These are phyloP conservation scores for Zaprionus vittiger DNA, from an alignment of 1,140 invertebrate genomes.

Conservation along the genomic window DNA sequence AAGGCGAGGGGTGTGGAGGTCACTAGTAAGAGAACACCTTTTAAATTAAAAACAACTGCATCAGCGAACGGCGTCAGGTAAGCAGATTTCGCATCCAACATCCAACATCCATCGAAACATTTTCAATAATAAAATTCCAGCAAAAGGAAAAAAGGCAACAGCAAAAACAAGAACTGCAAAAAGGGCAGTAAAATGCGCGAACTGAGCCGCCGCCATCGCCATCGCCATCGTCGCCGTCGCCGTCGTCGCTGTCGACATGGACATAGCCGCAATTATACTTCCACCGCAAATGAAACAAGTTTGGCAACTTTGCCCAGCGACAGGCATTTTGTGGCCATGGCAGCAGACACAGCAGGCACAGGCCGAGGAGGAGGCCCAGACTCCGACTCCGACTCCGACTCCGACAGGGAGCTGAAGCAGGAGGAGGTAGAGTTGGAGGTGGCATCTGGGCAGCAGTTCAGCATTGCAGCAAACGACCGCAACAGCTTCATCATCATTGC, in stretches of 20 bases:
- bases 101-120: slow-evolving; percentile 61
- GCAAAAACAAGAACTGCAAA: slow-evolving; percentile 31
- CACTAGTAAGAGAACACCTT: slow-evolving; percentile 7
- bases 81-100: slow-evolving; percentile 33
- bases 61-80: slow-evolving; percentile 20
- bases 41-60: slow-evolving; percentile 26
- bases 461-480: slow-evolving; percentile 66
- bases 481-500: slow-evolving; percentile 76
- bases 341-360: slow-evolving; percentile 6
- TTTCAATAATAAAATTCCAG: slow-evolving; percentile 81
- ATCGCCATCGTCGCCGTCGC: slow-evolving; percentile 29
- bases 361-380: slow-evolving; percentile 16
- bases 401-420: background rate
- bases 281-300: slow-evolving; percentile 81
- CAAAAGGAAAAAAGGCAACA: background rate
- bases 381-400: background rate
- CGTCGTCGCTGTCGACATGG: slow-evolving; percentile 28
- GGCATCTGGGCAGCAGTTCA: slow-evolving; percentile 1
- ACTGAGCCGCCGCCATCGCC: slow-evolving; percentile 10
- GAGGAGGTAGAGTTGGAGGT: background rate
- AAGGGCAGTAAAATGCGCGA: slow-evolving; percentile 51
- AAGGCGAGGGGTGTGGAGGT: background rate
- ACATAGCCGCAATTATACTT: slow-evolving; percentile 73
- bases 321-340: slow-evolving; percentile 72
- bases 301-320: slow-evolving; percentile 76